Evolutionary conservation across 2,113 vertebrate genomes (phyloP), one percentile per base, ranked within the genome.

Genomic region (Corythaeola cristata): DNA sequence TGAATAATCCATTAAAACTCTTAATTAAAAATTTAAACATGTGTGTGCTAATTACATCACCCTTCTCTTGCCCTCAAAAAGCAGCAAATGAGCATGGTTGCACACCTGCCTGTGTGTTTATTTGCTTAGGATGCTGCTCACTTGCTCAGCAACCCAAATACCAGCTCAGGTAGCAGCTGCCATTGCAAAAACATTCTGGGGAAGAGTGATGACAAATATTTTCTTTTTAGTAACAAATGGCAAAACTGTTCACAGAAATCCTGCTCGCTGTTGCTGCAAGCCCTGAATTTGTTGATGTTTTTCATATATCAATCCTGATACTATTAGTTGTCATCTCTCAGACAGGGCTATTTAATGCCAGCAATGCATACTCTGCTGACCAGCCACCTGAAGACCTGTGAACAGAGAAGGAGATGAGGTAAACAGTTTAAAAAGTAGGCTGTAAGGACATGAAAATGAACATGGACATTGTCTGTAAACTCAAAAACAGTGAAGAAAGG

Each of bases 11-110:
- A 97, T 96, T 97, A 96, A 94, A 91, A 96, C 78, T 95, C 97
- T 96, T 97, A 96, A 97, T 97, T 97, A 97, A 97, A 97, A 97
- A 96, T 95, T 89, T 93, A 96, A 96, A 96, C 95, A 89, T 95
- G 97, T 96, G 93, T 83, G 93, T 97, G 93, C 94, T 97, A 96
- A 96, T 97, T 97, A 97, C 96, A 96, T 87, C 95, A 95, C 94
- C 89, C 89, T 88, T 85, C 53, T 94, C 81, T 41, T 93, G 89
- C 87, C 91, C 91, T 95, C 87, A 73, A 55, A 97, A 97, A 97
- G 91, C 91, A 95, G 89, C 81, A 95, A 95, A 96, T 97, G 87
- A 96, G 94, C 92, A 95, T 88, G 55, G 87, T 2, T 94, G 81
- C 91, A 93, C 96, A 97, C 95, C 93, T 97, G 94, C 71, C 74